Conservation (phyloP, 2,888 invertebrate species). For the Lasioglossum villosulum region DNA sequence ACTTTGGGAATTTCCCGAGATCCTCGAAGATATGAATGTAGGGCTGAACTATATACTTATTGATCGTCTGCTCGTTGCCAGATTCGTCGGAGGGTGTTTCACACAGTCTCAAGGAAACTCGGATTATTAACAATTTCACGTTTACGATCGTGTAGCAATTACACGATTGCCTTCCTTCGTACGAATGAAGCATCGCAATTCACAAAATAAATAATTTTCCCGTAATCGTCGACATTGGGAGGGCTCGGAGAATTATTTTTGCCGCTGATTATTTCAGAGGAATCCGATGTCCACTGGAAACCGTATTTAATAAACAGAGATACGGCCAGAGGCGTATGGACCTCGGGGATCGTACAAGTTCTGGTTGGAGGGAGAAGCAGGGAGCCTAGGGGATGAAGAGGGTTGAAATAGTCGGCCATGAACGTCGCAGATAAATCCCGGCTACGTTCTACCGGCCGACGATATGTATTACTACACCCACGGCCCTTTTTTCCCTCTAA, state of each 20-base stretch:
- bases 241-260: not conserved
- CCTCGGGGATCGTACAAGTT: constrained; percentile 32
- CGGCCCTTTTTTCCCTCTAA: constrained; percentile 15
- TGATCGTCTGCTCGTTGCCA: not conserved
- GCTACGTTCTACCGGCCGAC: constrained; percentile 36
- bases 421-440: constrained; percentile 54
- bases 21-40: not conserved
- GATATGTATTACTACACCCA: constrained; percentile 46
- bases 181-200: not conserved
- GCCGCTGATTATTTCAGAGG: constrained; percentile 28
- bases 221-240: not conserved
- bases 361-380: constrained; percentile 28
- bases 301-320: constrained; percentile 61
- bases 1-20: not conserved
- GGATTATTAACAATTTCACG: not conserved
- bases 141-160: not conserved
- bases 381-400: constrained; percentile 47
- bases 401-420: constrained; percentile 50
- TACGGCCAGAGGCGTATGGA: constrained; percentile 7
- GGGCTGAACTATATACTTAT: not conserved
- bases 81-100: not conserved
- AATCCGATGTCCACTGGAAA: not conserved
- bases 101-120: not conserved
- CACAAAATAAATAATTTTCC: not conserved
- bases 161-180: no score